These are phyloP conservation scores for Ascaphus truei DNA, from an alignment of 2,113 vertebrate genomes.

Conservation along the genomic window DNA sequence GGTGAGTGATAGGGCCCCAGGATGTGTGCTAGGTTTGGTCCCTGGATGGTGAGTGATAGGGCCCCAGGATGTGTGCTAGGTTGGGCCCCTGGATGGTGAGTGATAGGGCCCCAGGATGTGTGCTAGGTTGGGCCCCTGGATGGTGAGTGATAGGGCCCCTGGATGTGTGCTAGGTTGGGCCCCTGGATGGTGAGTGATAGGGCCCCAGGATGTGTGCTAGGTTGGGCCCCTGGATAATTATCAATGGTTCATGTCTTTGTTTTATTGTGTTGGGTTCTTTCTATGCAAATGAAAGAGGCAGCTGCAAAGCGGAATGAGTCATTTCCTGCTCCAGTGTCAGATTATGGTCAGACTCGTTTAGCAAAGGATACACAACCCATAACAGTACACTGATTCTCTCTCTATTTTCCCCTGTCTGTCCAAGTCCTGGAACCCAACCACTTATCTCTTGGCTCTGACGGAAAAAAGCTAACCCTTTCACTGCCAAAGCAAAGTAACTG, in stretches of 20 bases:
- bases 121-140: too few species aligned
- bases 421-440: slow-evolving; percentile 5
- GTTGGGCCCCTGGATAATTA: background rate
- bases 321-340: slow-evolving; percentile 27
- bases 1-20: too few species aligned
- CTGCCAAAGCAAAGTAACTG: too few species aligned
- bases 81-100: too few species aligned
- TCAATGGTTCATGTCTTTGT: background rate
- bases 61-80: too few species aligned
- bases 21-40: too few species aligned
- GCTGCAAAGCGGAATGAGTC: slow-evolving; percentile 18
- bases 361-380: slow-evolving; percentile 11
- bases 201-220: too few species aligned
- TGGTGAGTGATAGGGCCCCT: too few species aligned
- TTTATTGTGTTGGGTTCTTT: background rate
- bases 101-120: too few species aligned
- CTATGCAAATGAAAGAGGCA: slow-evolving; percentile 21
- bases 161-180: too few species aligned
- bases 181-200: too few species aligned
- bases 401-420: background rate
- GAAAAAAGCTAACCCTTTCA: slow-evolving; percentile 1
- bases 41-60: too few species aligned
- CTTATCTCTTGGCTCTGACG: background rate
- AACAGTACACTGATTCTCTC: background rate
- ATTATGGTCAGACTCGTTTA: slow-evolving; percentile 24